phyloP scores from a whole-genome alignment of 2,113 vertebrate species.

The Syrrhaptes paradoxus region DNA sequence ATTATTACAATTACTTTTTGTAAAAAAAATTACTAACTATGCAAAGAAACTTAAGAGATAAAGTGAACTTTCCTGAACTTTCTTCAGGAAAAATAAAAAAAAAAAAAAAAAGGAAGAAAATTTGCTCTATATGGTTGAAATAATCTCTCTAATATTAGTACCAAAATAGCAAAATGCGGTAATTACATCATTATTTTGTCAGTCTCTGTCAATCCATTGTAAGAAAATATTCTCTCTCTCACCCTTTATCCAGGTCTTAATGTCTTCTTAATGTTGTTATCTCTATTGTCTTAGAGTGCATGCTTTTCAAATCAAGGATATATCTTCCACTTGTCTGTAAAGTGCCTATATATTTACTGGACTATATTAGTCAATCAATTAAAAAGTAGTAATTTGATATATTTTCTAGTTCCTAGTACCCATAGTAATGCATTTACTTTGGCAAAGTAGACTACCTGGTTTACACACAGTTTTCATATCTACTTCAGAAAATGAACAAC shows the following conservation, averaged over 20 bases:
- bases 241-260: conserved; percentile 65
- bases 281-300: conserved; percentile 3
- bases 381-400: background rate
- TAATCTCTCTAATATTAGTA: conserved; percentile 47
- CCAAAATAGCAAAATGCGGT: conserved; percentile 68
- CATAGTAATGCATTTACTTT: background rate
- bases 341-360: background rate
- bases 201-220: conserved; percentile 59
- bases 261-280: conserved; percentile 19
- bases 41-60: background rate
- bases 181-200: conserved; percentile 72
- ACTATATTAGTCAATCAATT: background rate
- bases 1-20: background rate
- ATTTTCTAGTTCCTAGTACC: background rate
- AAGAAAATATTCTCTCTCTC: conserved; percentile 45
- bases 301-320: background rate
- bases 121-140: background rate
- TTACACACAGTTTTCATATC: background rate
- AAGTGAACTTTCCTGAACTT: conserved; percentile 5
- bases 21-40: background rate
- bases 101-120: background rate
- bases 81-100: background rate
- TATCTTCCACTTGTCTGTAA: background rate
- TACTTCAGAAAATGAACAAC: background rate
- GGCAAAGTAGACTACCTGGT: background rate